phyloP scores from a whole-genome alignment of 2,888 invertebrate species.

The Stegana nigrithorax region DNA sequence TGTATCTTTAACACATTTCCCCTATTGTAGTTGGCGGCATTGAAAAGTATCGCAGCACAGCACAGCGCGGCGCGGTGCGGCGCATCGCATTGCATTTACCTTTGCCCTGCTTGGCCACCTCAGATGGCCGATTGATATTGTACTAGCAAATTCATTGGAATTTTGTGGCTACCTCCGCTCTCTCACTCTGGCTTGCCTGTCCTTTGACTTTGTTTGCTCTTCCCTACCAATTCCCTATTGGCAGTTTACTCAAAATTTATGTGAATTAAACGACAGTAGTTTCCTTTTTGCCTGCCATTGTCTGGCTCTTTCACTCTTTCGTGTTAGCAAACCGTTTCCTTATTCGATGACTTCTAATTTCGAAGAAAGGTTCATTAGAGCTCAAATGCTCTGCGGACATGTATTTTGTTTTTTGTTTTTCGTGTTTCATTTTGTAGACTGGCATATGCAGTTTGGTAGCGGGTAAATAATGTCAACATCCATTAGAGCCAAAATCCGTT shows the following conservation, averaged over 20 bases:
- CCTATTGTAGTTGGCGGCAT: slow-evolving; percentile 1
- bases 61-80: background rate
- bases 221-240: slow-evolving; percentile 54
- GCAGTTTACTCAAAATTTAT: slow-evolving; percentile 59
- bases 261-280: slow-evolving; percentile 54
- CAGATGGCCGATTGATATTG: background rate
- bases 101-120: background rate
- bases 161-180: slow-evolving; percentile 33
- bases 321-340: background rate
- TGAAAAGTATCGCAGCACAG: too few species aligned
- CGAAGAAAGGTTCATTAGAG: slow-evolving; percentile 39
- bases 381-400: too few species aligned
- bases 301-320: background rate
- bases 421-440: too few species aligned
- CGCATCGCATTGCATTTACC: slow-evolving; percentile 8
- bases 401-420: too few species aligned
- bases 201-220: background rate
- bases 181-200: slow-evolving; percentile 53
- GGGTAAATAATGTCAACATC: slow-evolving; percentile 60
- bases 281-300: slow-evolving; percentile 14
- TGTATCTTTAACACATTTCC: slow-evolving; percentile 20
- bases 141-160: slow-evolving; percentile 54
- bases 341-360: too few species aligned
- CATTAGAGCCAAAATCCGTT: slow-evolving; percentile 56
- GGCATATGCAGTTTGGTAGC: background rate